A percentile compares a stretch with the other conserved stretches of the same genome.
Evolutionary conservation across 2,797 vertebrate genomes (phyloP).

Genomic region (Anolis apletophallus): DNA sequence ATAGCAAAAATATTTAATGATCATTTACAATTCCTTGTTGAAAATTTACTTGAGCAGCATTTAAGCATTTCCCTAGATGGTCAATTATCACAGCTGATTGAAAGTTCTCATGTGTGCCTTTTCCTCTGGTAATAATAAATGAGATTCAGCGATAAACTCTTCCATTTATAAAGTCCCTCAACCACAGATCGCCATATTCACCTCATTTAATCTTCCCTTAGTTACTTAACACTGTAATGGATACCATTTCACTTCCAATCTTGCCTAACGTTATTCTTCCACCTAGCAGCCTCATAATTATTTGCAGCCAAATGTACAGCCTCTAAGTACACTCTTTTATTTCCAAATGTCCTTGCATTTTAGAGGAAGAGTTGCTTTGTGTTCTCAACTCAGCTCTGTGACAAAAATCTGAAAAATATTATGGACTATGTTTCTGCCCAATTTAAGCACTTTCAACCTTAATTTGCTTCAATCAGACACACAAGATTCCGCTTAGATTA

Average conservation of each 20-base stretch:
- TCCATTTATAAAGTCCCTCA: slow-evolving; percentile 56
- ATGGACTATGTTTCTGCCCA: background rate
- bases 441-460: background rate
- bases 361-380: slow-evolving; percentile 49
- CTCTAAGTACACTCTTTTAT: slow-evolving; percentile 51
- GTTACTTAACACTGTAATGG: slow-evolving; percentile 54
- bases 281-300: slow-evolving; percentile 58
- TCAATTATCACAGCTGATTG: slow-evolving; percentile 62
- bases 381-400: slow-evolving; percentile 13
- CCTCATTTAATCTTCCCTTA: slow-evolving; percentile 54
- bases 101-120: slow-evolving; percentile 53
- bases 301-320: slow-evolving; percentile 60
- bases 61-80: slow-evolving; percentile 58
- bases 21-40: slow-evolving; percentile 57
- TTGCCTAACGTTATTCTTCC: slow-evolving; percentile 53
- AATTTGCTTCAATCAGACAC: background rate
- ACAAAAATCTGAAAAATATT: background rate
- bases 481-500: background rate
- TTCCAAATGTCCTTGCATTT: slow-evolving; percentile 26
- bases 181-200: slow-evolving; percentile 54
- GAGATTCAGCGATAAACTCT: slow-evolving; percentile 61
- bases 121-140: slow-evolving; percentile 49
- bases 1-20: slow-evolving; percentile 29
- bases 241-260: slow-evolving; percentile 55
- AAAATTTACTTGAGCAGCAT: slow-evolving; percentile 53